Evolutionary conservation across 2,888 invertebrate genomes (phyloP).

Genomic region (Notocelia uddmanniana): DNA sequence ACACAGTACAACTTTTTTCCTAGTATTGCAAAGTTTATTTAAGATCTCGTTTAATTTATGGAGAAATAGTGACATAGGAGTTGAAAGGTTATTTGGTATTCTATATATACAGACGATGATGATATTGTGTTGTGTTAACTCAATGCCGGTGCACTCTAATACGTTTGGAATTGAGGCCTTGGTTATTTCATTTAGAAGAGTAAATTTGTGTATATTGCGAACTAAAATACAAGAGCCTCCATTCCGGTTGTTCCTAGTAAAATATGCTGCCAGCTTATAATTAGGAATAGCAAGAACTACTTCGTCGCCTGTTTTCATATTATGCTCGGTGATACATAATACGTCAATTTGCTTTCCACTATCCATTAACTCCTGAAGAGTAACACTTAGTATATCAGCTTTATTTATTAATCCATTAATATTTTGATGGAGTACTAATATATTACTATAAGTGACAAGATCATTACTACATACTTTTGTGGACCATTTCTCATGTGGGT

Average conservation of each 20-base stretch:
- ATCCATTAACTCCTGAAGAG: neutral
- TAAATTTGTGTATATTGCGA: neutral
- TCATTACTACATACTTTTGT: neutral
- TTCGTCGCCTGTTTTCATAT: too few species aligned
- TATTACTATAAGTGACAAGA: neutral
- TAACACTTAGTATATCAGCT: too few species aligned
- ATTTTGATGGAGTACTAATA: neutral
- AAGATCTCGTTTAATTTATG: neutral
- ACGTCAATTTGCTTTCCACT: neutral
- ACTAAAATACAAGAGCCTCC: conserved; percentile 8
- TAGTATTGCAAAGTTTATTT: neutral
- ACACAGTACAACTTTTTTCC: neutral
- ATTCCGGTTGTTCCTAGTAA: neutral
- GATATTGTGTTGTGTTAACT: neutral
- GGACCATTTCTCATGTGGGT: neutral
- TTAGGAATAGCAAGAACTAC: neutral
- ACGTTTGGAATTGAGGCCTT: neutral
- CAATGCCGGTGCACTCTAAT: neutral
- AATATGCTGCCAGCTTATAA: neutral
- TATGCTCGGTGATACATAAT: conserved; percentile 2
- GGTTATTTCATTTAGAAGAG: neutral
- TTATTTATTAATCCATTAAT: too few species aligned
- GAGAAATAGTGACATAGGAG: neutral
- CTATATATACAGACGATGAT: neutral
- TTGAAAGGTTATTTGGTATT: neutral